Percentiles rank a stretch among this genome's conserved stretches.
phyloP scores from a whole-genome alignment of 23 tunicate species.

The Halocynthia roretzi region DNA sequence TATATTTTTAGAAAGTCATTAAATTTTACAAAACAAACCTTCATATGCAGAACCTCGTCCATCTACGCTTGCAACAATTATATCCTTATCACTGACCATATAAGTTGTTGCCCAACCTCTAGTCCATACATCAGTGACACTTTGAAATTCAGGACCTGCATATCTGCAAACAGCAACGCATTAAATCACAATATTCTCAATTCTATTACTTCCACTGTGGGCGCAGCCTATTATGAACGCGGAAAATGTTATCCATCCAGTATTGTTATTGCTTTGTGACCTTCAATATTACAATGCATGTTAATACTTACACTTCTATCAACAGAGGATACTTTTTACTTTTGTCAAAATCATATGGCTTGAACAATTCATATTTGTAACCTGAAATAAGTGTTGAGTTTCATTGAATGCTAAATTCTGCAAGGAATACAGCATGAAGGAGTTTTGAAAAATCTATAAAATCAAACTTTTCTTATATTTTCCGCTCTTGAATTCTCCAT shows the following conservation, averaged over 20 bases:
- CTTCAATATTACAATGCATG: not conserved
- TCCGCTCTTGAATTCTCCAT: slow-evolving; percentile 30
- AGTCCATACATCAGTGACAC: slow-evolving; percentile 45
- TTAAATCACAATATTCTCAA: not conserved
- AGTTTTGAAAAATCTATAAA: not conserved
- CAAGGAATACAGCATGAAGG: not conserved
- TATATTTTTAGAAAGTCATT: not conserved
- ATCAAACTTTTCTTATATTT: slow-evolving; percentile 9
- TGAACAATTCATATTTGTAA: slow-evolving; percentile 81
- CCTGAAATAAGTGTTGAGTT: slow-evolving; percentile 18
- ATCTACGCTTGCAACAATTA: slow-evolving; percentile 85
- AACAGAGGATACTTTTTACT: slow-evolving; percentile 71
- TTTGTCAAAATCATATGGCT: slow-evolving; percentile 68
- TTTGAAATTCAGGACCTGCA: slow-evolving; percentile 99
- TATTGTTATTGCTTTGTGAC: not conserved
- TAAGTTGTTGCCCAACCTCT: slow-evolving; percentile 78
- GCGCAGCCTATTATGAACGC: too few relatives aligned
- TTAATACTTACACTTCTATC: slow-evolving; percentile 76
- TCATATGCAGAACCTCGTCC: slow-evolving; percentile 96
- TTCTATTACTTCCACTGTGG: not conserved
- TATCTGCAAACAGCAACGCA: slow-evolving; percentile 34
- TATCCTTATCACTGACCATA: slow-evolving; percentile 79
- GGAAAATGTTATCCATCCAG: too few relatives aligned
- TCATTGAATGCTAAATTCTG: not conserved
- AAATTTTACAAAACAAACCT: slow-evolving; percentile 30